Conservation (phyloP, 2,888 invertebrate genomes). For the Plagodis dolabraria region DNA sequence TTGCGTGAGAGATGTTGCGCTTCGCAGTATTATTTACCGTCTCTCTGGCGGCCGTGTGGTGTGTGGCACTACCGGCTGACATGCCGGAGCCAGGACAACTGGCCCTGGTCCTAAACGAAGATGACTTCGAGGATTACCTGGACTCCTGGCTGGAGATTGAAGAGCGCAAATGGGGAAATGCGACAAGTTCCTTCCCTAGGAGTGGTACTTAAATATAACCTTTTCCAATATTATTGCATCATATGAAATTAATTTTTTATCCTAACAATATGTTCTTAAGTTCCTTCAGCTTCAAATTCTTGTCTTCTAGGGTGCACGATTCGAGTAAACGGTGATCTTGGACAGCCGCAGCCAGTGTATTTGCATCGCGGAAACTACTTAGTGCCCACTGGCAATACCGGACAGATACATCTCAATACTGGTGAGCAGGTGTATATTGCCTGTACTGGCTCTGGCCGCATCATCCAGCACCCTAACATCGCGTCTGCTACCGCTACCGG, state of each 20-base stretch:
- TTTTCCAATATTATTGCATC: too few species aligned
- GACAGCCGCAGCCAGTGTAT: constrained; percentile 85
- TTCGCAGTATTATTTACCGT: constrained; percentile 44
- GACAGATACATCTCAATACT: constrained; percentile 55
- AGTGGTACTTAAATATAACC: constrained; percentile 57
- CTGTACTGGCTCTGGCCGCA: constrained; percentile 63
- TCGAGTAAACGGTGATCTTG: constrained; percentile 76
- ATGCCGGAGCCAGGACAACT: constrained; percentile 67
- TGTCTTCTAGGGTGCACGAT: constrained; percentile 68
- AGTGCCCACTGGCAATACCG: constrained; percentile 61
- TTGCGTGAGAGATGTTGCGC: constrained; percentile 34
- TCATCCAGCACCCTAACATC: constrained; percentile 62
- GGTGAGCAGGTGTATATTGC: constrained; percentile 65
- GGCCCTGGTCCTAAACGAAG: constrained; percentile 67
- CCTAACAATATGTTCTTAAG: too few species aligned
- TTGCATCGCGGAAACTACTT: constrained; percentile 68
- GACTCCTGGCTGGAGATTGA: constrained; percentile 69
- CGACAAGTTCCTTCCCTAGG: constrained; percentile 37
- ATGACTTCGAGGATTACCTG: constrained; percentile 77
- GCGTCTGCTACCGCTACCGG: constrained; percentile 50
- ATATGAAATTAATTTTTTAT: too few species aligned
- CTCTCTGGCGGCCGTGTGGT: constrained; percentile 44
- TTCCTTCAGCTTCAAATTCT: background rate
- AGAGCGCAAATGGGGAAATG: constrained; percentile 53
- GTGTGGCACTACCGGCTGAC: constrained; percentile 48